Conservation (phyloP, 2,888 invertebrate genomes). For the Lacanobia wlatinum region DNA sequence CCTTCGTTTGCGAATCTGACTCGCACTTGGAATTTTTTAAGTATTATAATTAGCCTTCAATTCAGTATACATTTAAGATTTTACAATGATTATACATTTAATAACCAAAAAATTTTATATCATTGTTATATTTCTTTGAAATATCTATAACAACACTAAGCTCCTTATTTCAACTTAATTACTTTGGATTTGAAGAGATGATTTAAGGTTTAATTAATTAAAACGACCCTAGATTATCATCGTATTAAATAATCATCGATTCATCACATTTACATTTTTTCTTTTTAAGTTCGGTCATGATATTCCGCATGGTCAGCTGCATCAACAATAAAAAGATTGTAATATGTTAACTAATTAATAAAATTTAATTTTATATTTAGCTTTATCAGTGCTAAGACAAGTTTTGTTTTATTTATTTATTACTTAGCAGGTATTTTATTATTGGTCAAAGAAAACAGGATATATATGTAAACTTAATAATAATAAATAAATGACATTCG, state of each 20-base stretch:
- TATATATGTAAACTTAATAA: too few species aligned
- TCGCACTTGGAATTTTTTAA: too few species aligned
- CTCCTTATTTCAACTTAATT: too few species aligned
- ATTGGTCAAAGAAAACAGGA: not conserved
- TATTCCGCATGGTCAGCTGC: not conserved
- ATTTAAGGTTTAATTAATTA: not conserved
- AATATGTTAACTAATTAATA: slow-evolving; percentile 19
- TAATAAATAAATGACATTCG: too few species aligned
- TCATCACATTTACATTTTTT: not conserved
- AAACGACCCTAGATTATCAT: not conserved
- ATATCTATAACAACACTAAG: too few species aligned
- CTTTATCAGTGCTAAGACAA: not conserved
- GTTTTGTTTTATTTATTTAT: not conserved
- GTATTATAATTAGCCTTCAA: too few species aligned
- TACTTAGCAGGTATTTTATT: not conserved
- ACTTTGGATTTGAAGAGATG: not conserved
- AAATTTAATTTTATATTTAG: slow-evolving; percentile 9
- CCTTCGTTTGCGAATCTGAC: too few species aligned
- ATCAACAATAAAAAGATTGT: slow-evolving; percentile 11
- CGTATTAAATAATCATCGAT: slow-evolving; percentile 4
- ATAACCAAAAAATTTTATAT: too few species aligned
- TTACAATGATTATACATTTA: too few species aligned
- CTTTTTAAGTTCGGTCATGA: not conserved
- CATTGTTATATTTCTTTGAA: too few species aligned
- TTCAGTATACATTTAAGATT: too few species aligned